A percentile compares a stretch with the other conserved stretches of the same genome.
phyloP scores from a whole-genome alignment of 1,140 invertebrate genomes.

The Solen grandis region DNA sequence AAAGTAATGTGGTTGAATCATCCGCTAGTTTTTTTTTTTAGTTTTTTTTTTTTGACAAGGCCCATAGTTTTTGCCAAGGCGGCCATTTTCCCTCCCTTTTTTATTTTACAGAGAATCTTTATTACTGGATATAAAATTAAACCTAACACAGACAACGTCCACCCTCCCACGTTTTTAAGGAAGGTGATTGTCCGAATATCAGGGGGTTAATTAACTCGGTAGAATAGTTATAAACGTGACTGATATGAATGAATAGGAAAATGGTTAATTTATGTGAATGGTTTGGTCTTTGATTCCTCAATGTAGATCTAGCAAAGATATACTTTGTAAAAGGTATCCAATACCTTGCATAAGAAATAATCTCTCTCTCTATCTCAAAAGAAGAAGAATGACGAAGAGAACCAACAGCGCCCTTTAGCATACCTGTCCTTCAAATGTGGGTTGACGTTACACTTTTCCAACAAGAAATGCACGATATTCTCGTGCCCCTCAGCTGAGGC shows the following conservation, averaged over 20 bases:
- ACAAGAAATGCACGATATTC: slow-evolving; percentile 59
- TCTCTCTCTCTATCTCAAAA: neutral
- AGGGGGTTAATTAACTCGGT: too few relatives aligned
- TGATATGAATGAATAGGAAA: too few relatives aligned
- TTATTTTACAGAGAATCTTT: too few relatives aligned
- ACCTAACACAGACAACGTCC: too few relatives aligned
- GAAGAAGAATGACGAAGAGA: neutral
- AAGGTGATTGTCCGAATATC: too few relatives aligned
- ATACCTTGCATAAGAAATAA: neutral
- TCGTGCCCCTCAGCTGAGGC: slow-evolving; percentile 80
- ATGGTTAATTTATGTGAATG: too few relatives aligned
- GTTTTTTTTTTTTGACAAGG: neutral
- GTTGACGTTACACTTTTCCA: slow-evolving; percentile 64
- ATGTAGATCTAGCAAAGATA: neutral
- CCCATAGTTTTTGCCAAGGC: neutral
- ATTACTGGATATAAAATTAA: too few relatives aligned
- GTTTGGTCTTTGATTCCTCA: neutral
- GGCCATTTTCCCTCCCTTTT: too few relatives aligned
- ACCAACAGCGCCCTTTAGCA: neutral
- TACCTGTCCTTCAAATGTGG: slow-evolving; percentile 62
- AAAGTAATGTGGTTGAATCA: neutral
- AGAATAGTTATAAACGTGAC: too few relatives aligned
- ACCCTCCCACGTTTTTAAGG: too few relatives aligned
- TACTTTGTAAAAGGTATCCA: neutral
- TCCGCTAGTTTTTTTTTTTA: neutral